These are phyloP conservation scores for Pachyrhynchus sulphureomaculatus DNA, from an alignment of 1,140 invertebrate species.

Conservation along the genomic window DNA sequence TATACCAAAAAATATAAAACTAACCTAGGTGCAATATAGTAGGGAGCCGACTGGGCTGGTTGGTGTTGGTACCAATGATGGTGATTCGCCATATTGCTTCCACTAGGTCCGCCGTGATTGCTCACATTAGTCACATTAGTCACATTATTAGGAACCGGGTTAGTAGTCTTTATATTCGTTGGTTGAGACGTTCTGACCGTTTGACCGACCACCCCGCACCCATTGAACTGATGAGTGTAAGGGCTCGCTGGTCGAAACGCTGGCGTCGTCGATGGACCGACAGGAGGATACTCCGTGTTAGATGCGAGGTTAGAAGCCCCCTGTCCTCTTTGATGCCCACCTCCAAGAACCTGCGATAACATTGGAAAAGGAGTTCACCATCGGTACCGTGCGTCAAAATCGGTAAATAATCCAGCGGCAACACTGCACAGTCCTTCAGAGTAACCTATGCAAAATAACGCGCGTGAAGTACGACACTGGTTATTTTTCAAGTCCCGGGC, in stretches of 20 bases:
- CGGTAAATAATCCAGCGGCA: background rate
- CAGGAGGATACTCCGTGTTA: background rate
- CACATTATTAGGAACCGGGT: background rate
- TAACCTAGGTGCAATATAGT: conserved; percentile 13
- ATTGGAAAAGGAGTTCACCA: conserved; percentile 1
- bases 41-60: background rate
- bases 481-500: background rate
- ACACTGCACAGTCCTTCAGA: background rate
- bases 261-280: background rate
- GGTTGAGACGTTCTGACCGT: background rate
- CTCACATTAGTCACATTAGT: background rate
- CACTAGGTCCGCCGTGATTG: background rate
- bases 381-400: background rate
- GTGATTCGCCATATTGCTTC: background rate
- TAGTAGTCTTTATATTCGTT: background rate
- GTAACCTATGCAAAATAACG: background rate
- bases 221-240: background rate
- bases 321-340: background rate
- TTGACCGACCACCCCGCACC: background rate
- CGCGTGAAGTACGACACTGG: background rate
- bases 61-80: background rate
- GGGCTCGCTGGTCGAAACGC: background rate
- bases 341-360: background rate
- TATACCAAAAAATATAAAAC: too few species aligned
- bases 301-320: too few species aligned